These are phyloP conservation scores for Notolabrus celidotus DNA, from an alignment of 2,797 vertebrate genomes.

Conservation along the genomic window DNA sequence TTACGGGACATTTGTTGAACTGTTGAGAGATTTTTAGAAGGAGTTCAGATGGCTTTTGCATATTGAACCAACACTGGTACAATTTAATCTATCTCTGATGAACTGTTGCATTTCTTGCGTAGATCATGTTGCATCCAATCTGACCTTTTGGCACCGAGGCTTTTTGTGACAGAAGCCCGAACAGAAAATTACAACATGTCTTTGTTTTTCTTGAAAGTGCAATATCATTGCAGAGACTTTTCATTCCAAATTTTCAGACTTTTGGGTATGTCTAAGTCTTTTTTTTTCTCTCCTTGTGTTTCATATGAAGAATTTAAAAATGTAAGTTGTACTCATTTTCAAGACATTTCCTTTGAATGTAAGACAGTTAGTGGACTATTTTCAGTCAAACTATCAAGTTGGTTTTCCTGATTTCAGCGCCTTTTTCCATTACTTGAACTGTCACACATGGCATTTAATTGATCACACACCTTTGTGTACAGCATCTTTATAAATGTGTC, in stretches of 20 bases:
- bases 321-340: conserved; percentile 37
- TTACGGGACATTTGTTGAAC: conserved; percentile 12
- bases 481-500: conserved; percentile 73
- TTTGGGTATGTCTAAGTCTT: conserved; percentile 32
- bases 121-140: conserved; percentile 34
- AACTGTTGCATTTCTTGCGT: conserved; percentile 30
- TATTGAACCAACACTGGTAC: conserved; percentile 53
- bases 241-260: conserved; percentile 35
- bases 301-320: conserved; percentile 22
- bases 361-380: conserved; percentile 51
- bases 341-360: conserved; percentile 77
- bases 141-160: conserved; percentile 41
- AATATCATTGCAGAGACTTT: conserved; percentile 44
- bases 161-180: conserved; percentile 35
- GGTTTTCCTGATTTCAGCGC: conserved; percentile 36
- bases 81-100: conserved; percentile 35
- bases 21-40: conserved; percentile 4
- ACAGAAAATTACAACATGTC: conserved; percentile 41
- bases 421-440: conserved; percentile 75
- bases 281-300: conserved; percentile 7
- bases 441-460: conserved; percentile 56
- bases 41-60: conserved; percentile 52
- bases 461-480: conserved; percentile 67
- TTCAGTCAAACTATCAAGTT: conserved; percentile 39
- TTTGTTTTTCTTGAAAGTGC: conserved; percentile 47